Percentiles rank a stretch among this genome's conserved stretches.
These are phyloP conservation scores for Drosophila lowei DNA, from an alignment of 1,140 invertebrate genomes.

Conservation along the genomic window DNA sequence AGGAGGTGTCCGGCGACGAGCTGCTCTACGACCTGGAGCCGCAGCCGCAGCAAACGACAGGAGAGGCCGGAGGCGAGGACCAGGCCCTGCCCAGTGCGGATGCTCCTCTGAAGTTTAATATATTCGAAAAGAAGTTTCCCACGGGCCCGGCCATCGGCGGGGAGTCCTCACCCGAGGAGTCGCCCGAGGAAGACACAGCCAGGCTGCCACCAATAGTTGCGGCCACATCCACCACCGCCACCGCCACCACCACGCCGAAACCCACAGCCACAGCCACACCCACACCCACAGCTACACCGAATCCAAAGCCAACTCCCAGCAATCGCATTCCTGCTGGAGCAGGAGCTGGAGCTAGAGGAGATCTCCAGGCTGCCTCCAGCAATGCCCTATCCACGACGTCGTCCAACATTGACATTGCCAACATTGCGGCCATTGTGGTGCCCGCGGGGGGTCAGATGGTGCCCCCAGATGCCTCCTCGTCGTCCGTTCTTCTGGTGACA, in stretches of 20 bases:
- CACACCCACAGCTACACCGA: not conserved
- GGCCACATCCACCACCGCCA: not conserved
- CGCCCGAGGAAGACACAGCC: slow-evolving; percentile 15
- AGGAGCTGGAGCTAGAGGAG: slow-evolving; percentile 8
- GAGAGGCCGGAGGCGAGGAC: slow-evolving; percentile 42
- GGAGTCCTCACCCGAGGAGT: not conserved
- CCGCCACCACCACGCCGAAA: not conserved
- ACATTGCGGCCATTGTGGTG: slow-evolving; percentile 75
- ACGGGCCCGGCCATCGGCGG: slow-evolving; percentile 39
- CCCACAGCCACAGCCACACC: slow-evolving; percentile 6
- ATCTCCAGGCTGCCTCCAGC: slow-evolving; percentile 53
- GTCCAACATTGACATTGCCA: slow-evolving; percentile 34
- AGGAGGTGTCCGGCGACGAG: slow-evolving; percentile 35
- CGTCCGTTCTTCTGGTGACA: slow-evolving; percentile 55
- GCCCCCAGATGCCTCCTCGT: not conserved
- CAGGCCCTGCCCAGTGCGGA: slow-evolving; percentile 73
- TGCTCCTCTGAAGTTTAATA: slow-evolving; percentile 78
- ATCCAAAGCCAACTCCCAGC: slow-evolving; percentile 13
- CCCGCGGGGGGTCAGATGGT: slow-evolving; percentile 48
- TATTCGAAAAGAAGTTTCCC: slow-evolving; percentile 74
- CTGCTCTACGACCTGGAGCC: slow-evolving; percentile 21
- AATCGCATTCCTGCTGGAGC: slow-evolving; percentile 34
- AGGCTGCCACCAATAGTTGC: slow-evolving; percentile 1
- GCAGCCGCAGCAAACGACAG: slow-evolving; percentile 10
- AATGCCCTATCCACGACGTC: slow-evolving; percentile 35